Evolutionary conservation across 1,140 invertebrate species (phyloP).

Genomic region (Tetramorium alpestre): DNA sequence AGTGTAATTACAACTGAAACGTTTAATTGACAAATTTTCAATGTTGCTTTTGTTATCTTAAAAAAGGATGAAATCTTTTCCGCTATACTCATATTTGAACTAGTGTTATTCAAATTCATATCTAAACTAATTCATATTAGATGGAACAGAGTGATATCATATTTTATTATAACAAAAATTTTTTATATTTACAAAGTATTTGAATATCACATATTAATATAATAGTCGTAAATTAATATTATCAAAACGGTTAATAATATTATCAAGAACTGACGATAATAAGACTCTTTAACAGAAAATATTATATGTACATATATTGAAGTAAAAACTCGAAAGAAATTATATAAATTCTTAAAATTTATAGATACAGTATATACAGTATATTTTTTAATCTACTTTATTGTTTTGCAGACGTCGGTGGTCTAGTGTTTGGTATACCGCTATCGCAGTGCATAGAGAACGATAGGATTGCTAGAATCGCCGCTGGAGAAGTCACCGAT

Average conservation of each 20-base stretch:
- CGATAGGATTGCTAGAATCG: constrained; percentile 87
- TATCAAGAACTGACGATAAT: neutral
- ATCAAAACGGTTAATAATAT: too few relatives aligned
- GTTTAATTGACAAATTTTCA: too few relatives aligned
- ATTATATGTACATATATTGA: neutral
- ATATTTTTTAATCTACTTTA: neutral
- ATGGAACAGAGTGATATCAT: too few relatives aligned
- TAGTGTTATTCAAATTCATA: neutral
- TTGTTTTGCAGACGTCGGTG: constrained; percentile 84
- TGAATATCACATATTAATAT: neutral
- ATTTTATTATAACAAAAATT: neutral
- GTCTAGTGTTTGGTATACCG: constrained; percentile 93
- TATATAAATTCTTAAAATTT: neutral
- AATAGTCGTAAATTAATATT: neutral
- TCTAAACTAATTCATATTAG: neutral
- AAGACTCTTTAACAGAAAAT: neutral
- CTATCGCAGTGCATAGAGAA: constrained; percentile 93
- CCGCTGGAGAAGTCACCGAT: constrained; percentile 80
- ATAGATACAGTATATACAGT: too few relatives aligned
- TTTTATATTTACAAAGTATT: neutral
- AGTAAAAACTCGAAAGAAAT: neutral
- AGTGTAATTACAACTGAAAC: too few relatives aligned
- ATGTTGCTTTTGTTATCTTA: too few relatives aligned
- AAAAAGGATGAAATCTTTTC: neutral
- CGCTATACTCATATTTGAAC: neutral